A percentile compares a stretch with the other conserved stretches of the same genome.
phyloP scores from a whole-genome alignment of 2,888 invertebrate genomes.

The Pasiphila rectangulata region DNA sequence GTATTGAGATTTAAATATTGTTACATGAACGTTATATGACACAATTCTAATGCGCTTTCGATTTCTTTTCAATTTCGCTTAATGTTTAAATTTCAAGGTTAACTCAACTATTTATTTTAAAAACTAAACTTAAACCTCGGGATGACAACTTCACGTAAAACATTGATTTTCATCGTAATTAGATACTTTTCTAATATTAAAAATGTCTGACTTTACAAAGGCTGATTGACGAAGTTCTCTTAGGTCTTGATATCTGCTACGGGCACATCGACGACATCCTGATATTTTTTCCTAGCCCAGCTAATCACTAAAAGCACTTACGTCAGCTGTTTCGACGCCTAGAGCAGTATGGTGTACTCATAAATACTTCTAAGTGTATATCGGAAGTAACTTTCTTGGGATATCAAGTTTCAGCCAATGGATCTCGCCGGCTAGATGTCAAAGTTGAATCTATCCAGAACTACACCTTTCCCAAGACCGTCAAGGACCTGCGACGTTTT shows the following conservation, averaged over 20 bases:
- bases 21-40: no score
- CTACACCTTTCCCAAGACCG: slow-evolving; percentile 27
- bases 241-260: slow-evolving; percentile 6
- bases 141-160: no score
- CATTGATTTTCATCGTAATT: no score
- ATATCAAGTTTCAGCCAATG: background rate
- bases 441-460: slow-evolving; percentile 35
- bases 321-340: background rate
- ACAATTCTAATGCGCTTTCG: no score
- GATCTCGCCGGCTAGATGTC: background rate
- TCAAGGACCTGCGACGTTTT: slow-evolving; percentile 21
- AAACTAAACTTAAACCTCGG: no score
- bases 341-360: background rate
- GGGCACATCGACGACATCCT: slow-evolving; percentile 3
- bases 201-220: slow-evolving; percentile 1
- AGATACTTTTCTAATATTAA: no score
- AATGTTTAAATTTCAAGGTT: no score
- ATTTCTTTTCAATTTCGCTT: no score
- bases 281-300: background rate
- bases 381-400: slow-evolving; percentile 9
- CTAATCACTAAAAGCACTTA: background rate
- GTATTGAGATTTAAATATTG: no score
- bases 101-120: no score
- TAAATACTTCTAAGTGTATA: slow-evolving; percentile 9
- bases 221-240: background rate